Base-by-base conservation (phyloP, 2,113 vertebrate species). In the Hepsetus odoe region DNA sequence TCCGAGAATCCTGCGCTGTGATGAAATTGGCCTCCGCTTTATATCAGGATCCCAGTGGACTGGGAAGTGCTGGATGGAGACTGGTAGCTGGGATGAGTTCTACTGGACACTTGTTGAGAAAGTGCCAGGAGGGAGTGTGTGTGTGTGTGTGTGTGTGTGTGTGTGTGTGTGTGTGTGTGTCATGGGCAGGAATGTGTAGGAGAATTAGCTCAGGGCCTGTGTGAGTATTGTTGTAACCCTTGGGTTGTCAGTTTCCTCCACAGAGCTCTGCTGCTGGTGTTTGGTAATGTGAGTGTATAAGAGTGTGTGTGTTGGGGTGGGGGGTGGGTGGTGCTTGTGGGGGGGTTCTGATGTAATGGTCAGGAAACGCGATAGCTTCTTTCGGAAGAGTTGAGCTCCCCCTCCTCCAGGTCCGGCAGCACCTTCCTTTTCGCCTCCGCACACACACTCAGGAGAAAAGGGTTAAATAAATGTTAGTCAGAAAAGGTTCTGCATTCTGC, bases 391-490 rank as follows among this genome's bases (percentile, higher is more conserved):
- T 10, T 44, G 35, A 70, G 65, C 51, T 5, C 44, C 24, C 87
- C 77, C 88, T 85, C 77, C 83, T 82, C 87, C 86, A 49, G 24
- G 58, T 86, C 79, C 88, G 86, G 70, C 87, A 5, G 62, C 49
- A 44, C 77, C 62, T 33, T 86, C 88, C 81, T 84, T 73, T 33
- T 42, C 55, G 56, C 56, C 68, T 67, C 69, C 18, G 6, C 5
- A 20, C 18, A 88, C 90, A 92, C 88, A 93, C 94, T 86, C 89
- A 89, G 89, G 91, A 94, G 94, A 94, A 95, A 95, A 93, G 94
- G 96, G 96, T 98, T 98, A 99, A 97, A 96, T 95, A 98, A 98
- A 99, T 98, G 97, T 98, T 98, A 97, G 96, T 96, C 95, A 93
- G 96, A 98, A 97, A 95, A 94, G 95, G 92, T 92, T n/a, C 94